Evolutionary conservation across 2,888 invertebrate species (phyloP).

Genomic region (Camponotus fellah): DNA sequence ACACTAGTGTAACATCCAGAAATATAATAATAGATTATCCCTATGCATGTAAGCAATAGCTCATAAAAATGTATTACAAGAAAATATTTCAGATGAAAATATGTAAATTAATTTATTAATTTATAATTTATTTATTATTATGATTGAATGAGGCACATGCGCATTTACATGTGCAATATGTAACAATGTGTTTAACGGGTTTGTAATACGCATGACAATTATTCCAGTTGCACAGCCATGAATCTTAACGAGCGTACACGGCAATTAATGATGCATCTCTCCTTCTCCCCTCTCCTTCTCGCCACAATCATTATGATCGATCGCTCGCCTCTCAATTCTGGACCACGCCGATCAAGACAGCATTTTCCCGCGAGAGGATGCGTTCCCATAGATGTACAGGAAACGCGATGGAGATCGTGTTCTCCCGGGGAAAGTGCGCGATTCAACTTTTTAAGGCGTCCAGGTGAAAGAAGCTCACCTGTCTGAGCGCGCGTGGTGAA

Average conservation of each 20-base stretch:
- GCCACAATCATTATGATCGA: conserved; percentile 34
- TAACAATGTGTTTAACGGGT: background rate
- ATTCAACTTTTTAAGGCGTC: conserved; percentile 34
- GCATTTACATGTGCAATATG: background rate
- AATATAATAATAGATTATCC: background rate
- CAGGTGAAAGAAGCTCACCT: conserved; percentile 57
- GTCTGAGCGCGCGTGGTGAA: background rate
- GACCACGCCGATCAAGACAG: background rate
- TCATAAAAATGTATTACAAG: background rate
- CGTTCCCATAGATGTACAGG: conserved; percentile 35
- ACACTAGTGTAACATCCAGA: background rate
- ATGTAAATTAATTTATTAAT: background rate
- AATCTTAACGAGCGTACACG: conserved; percentile 38
- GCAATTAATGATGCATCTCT: conserved; percentile 28
- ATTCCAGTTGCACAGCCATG: conserved; percentile 31
- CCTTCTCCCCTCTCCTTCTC: background rate
- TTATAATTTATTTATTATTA: background rate
- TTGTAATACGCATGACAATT: conserved; percentile 34
- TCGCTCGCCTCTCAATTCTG: background rate
- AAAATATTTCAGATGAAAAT: background rate
- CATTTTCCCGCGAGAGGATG: conserved; percentile 37
- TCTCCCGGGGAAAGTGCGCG: conserved; percentile 52
- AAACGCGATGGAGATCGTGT: conserved; percentile 31
- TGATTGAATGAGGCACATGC: background rate
- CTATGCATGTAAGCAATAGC: too few relatives aligned